Evolutionary conservation across 2,888 invertebrate genomes (phyloP).

Genomic region (Diarsia dahlii): DNA sequence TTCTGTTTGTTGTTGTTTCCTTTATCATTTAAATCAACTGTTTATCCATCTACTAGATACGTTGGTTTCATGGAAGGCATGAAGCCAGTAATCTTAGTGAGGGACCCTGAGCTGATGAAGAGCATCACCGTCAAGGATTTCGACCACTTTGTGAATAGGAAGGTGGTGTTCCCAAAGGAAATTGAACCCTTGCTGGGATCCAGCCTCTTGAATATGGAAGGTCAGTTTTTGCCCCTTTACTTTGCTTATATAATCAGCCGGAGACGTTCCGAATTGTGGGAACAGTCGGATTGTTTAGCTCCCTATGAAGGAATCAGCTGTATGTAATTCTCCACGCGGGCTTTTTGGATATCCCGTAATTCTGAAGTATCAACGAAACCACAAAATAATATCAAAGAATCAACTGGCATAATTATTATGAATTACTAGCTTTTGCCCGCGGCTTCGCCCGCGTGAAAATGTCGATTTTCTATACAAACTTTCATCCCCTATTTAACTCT

Average conservation of each 20-base stretch:
- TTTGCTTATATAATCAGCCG: neutral
- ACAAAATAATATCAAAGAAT: no score
- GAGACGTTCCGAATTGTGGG: neutral
- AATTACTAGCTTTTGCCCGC: no score
- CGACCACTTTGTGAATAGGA: conserved; percentile 88
- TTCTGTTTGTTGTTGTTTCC: no score
- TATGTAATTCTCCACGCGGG: no score
- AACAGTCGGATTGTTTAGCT: neutral
- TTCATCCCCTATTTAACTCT: no score
- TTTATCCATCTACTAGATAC: conserved; percentile 73
- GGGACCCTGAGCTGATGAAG: conserved; percentile 89
- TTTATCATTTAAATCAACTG: neutral
- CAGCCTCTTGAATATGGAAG: conserved; percentile 76
- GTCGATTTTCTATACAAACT: no score
- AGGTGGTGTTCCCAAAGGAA: conserved; percentile 76
- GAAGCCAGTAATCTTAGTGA: conserved; percentile 80
- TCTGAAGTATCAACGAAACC: no score
- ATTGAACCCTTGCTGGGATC: conserved; percentile 81
- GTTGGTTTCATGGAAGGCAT: conserved; percentile 84
- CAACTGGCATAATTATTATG: no score
- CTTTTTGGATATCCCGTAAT: no score
- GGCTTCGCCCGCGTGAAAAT: no score
- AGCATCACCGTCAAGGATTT: conserved; percentile 89
- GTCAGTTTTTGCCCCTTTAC: no score
- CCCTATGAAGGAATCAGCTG: no score